Evolutionary conservation across 2,113 vertebrate species (phyloP).

Genomic region (Gymnogyps californianus): DNA sequence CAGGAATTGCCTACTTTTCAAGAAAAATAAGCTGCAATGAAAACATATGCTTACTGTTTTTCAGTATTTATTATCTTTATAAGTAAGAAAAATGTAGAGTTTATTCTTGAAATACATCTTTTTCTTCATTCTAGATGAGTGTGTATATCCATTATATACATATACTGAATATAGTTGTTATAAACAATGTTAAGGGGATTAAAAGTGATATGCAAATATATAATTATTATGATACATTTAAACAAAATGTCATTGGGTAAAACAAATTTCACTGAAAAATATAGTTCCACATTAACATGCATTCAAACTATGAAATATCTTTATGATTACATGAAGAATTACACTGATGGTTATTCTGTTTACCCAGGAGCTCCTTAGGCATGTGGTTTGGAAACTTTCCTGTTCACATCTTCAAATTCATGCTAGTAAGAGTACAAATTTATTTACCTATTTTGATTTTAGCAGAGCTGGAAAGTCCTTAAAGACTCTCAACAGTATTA

Average conservation of each 20-base stretch:
- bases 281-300: background rate
- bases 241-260: background rate
- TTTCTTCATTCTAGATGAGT: background rate
- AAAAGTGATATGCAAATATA: background rate
- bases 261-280: background rate
- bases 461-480: background rate
- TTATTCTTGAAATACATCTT: background rate
- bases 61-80: background rate
- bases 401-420: background rate
- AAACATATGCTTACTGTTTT: background rate
- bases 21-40: background rate
- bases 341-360: background rate
- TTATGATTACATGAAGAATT: background rate
- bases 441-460: background rate
- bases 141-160: background rate
- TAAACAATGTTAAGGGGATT: background rate
- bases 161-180: background rate
- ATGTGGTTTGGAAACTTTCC: background rate
- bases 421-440: background rate
- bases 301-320: background rate
- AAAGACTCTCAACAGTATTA: background rate
- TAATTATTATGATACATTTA: background rate
- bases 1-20: background rate
- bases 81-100: background rate
- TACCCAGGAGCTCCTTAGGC: background rate